Evolutionary conservation across 2,888 invertebrate species (phyloP).

Genomic region (Ceramica pisi): DNA sequence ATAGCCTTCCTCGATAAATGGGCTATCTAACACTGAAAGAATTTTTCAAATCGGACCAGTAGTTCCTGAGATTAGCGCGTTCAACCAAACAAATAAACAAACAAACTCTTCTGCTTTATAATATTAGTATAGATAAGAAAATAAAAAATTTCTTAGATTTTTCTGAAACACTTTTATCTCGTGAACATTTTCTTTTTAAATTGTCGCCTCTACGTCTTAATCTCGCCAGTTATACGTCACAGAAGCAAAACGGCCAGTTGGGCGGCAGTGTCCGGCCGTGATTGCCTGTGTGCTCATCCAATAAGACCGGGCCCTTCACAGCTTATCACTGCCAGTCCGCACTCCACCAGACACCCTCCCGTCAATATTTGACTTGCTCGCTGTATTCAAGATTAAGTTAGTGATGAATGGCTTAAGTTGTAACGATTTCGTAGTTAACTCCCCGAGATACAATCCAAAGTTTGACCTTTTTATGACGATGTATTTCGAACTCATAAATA

Average conservation of each 20-base stretch:
- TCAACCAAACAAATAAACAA: too few relatives aligned
- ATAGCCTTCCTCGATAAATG: too few relatives aligned
- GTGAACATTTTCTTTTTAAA: background rate
- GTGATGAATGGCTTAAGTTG: constrained; percentile 61
- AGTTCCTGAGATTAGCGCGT: too few relatives aligned
- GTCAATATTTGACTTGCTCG: constrained; percentile 69
- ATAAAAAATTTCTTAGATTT: too few relatives aligned
- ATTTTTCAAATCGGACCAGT: too few relatives aligned
- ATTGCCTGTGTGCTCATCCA: constrained; percentile 77
- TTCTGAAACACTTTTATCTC: too few relatives aligned
- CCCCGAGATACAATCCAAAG: constrained; percentile 22
- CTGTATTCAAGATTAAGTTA: constrained; percentile 62
- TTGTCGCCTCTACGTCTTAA: constrained; percentile 49
- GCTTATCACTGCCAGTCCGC: constrained; percentile 69
- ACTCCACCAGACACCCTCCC: constrained; percentile 55
- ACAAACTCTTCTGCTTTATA: too few relatives aligned
- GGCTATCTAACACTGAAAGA: too few relatives aligned
- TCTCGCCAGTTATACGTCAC: constrained; percentile 51
- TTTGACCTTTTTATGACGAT: constrained; percentile 39
- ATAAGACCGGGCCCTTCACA: constrained; percentile 74
- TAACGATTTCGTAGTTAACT: constrained; percentile 53
- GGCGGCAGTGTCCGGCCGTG: constrained; percentile 65
- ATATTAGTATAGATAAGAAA: too few relatives aligned
- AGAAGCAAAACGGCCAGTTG: constrained; percentile 68
- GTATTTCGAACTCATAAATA: constrained; percentile 50